Evolutionary conservation across 2,113 vertebrate genomes (phyloP).

Genomic region (Australoheros scitulus): DNA sequence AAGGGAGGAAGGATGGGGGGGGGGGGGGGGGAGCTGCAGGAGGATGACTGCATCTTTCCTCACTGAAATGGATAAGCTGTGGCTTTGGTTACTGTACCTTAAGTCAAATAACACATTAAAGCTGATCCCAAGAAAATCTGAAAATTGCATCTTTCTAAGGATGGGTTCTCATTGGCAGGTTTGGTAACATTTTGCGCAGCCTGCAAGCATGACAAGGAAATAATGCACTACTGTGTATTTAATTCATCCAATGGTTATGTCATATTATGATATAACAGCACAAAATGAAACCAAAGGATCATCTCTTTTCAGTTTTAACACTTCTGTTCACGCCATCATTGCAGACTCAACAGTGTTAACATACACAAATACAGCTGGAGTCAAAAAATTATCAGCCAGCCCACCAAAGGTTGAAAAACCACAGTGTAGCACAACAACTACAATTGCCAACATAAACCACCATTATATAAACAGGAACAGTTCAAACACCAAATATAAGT

Average conservation of each 20-base stretch:
- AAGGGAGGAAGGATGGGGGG: too few species aligned
- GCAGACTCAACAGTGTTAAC: not conserved
- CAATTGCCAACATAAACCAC: not conserved
- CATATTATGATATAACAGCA: not conserved
- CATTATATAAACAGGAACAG: not conserved
- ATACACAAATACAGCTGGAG: slow-evolving; percentile 5
- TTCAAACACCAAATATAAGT: not conserved
- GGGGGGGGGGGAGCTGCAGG: not conserved
- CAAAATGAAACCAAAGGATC: not conserved
- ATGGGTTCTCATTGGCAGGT: not conserved
- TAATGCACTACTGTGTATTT: not conserved
- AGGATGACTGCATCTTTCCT: not conserved
- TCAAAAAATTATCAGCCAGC: not conserved
- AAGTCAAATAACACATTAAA: not conserved
- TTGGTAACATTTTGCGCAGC: not conserved
- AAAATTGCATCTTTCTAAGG: not conserved
- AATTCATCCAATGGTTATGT: not conserved
- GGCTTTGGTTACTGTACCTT: not conserved
- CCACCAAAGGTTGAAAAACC: not conserved
- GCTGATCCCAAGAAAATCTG: not conserved
- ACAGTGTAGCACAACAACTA: not conserved
- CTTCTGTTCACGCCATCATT: not conserved
- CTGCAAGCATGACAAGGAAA: not conserved
- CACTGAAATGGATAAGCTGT: too few species aligned
- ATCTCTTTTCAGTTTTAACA: not conserved